Evolutionary conservation across 2,888 invertebrate genomes (phyloP).

Genomic region (Cerastis leucographa): DNA sequence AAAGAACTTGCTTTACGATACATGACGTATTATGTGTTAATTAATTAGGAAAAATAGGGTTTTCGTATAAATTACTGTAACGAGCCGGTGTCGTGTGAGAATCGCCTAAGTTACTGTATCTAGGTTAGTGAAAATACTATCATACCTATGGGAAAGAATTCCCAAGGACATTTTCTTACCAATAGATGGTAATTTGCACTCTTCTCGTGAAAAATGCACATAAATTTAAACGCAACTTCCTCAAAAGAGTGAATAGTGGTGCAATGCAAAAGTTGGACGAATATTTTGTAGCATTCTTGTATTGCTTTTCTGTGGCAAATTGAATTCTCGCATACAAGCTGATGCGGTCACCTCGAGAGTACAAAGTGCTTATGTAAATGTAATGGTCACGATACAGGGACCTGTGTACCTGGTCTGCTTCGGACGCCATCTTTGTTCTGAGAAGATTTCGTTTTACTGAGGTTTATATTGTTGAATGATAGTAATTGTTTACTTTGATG

Average conservation of each 20-base stretch:
- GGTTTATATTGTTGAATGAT: background rate
- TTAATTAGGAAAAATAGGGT: background rate
- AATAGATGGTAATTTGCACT: conserved; percentile 63
- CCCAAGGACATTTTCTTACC: conserved; percentile 50
- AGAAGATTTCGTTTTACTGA: conserved; percentile 17
- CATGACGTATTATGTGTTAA: background rate
- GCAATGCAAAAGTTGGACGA: conserved; percentile 63
- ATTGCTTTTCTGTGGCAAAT: conserved; percentile 68
- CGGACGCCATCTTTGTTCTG: conserved; percentile 27
- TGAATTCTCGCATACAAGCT: conserved; percentile 66
- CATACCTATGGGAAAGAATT: conserved; percentile 4
- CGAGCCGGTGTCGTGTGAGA: background rate
- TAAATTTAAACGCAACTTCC: conserved; percentile 63
- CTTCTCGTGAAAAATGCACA: conserved; percentile 60
- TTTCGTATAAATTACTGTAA: background rate
- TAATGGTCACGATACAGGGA: conserved; percentile 17
- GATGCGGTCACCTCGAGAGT: conserved; percentile 65
- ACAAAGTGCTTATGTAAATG: conserved; percentile 59
- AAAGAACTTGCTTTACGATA: background rate
- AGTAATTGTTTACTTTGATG: background rate
- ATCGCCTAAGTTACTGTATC: background rate
- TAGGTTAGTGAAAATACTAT: background rate
- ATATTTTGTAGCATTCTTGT: conserved; percentile 65
- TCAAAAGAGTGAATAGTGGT: conserved; percentile 55
- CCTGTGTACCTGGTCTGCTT: conserved; percentile 20